Base-by-base conservation (phyloP, 2,797 vertebrate species). In the Coregonus sp. region DNA sequence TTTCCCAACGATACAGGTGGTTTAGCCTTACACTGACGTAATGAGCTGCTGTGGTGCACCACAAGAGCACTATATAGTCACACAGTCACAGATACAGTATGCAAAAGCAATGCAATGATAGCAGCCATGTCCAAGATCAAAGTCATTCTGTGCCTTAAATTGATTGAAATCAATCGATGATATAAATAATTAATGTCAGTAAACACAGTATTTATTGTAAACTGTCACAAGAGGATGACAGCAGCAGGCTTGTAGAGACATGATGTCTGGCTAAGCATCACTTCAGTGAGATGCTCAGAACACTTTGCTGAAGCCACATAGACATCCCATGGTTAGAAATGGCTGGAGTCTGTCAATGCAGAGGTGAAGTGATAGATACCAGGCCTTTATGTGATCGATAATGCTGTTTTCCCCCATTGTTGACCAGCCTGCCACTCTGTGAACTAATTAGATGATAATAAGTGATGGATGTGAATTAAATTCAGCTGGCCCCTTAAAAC, bases 391-490 rank as follows among this genome's bases (percentile, higher is more conserved):
- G 88, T 92, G 94, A 96, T 98, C 97, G 88, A 97, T 98, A 96
- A 87, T 87, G 88, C 89, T 92, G 94, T 92, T 94, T 93, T 86
- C 89, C 90, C 93, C 86, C 90, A 87, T 89, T 89, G 95, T 94
- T 96, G 95, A 95, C 95, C 93, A 90, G 91, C 75, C 93, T 96
- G 96, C 95, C 95, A 95, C 93, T 93, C 92, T 91, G 90, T 78
- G 88, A 92, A 95, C 96, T 97, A 97, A 98, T 98, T 97, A 97
- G 96, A 97, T 95, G 96, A 97, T 97, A 96, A 96, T 96, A 97
- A 93, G 95, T 98, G 97, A 99, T 98, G 95, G 96, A 98, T 98
- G 95, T 92, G 94, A 94, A 94, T 96, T 95, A 95, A 95, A 97
- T 91, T 93, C 94, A 89, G 94, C 90, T 91, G 93, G 92, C 92